Evolutionary conservation across 2,797 vertebrate genomes (phyloP), one percentile per base, ranked within the genome.

Genomic region (Morelia viridis): DNA sequence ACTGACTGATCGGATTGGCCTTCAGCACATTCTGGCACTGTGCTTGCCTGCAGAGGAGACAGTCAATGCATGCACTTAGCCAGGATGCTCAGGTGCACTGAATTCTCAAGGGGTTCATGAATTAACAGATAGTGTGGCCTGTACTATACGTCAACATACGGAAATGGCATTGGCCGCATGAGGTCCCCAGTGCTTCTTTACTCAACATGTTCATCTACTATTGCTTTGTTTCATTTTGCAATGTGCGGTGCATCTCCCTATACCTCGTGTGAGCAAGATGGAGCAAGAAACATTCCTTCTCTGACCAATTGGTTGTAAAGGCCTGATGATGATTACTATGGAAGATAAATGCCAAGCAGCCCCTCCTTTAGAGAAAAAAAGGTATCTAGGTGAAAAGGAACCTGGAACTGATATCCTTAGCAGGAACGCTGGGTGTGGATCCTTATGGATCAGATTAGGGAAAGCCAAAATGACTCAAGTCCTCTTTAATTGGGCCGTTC

Each of bases 11-110:
- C 13, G 95, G 97, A 94, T 98, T 98, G 35, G 98, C 96, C 22
- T 98, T 96, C 89, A 97, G 97, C 88, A 97, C 92, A 13, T 98
- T 98, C 96, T 98, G 98, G 96, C 98, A 98, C 58, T 98, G 97
- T 0, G 98, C 97, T 68, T 97, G 97, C 93, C 98, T 99, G 96
- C 15, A 84, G 35, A 68, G 58, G 93, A 60, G 62, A 89, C 5
- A 64, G 88, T 86, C 11, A 2, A 11, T 22, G 10, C 88, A 86
- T 28, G 35, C 80, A 2, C 68, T 80, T 58, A 90, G 31, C 7
- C 10, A 28, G 31, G 1, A 0, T 13, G 8, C 11, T 15, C 35
- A 46, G 76, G 10, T 15, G 35, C 0, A 4, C 46, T 0, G 0
- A 15, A 24, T 90, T 41, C 12, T 57, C 22, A 83, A 11, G 64